Conservation (phyloP, 1,140 invertebrate genomes). For the Drosophila murphyi region DNA sequence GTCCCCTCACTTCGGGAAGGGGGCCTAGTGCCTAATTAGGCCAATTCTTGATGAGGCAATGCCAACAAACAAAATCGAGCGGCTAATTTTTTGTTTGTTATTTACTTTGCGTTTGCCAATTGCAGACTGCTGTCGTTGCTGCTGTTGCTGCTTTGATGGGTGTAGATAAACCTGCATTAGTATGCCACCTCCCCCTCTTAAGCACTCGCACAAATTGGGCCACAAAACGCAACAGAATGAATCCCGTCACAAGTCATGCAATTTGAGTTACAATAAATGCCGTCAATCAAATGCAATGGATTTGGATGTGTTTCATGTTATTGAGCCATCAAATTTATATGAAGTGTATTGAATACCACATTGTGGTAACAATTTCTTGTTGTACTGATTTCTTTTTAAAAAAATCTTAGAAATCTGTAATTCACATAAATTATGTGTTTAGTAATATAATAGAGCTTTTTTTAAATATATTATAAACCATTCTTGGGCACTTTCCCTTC, state of each 20-base stretch:
- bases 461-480: too few relatives aligned
- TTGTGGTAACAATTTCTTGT: too few relatives aligned
- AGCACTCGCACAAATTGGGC: conserved; percentile 14
- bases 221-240: conserved; percentile 19
- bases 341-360: not conserved
- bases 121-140: conserved; percentile 37
- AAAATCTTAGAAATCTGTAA: too few relatives aligned
- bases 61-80: conserved; percentile 56
- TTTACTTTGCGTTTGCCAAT: conserved; percentile 58
- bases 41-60: conserved; percentile 69
- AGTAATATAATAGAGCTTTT: too few relatives aligned
- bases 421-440: too few relatives aligned
- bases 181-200: conserved; percentile 15
- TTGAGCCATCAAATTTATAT: not conserved
- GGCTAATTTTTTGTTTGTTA: conserved; percentile 68
- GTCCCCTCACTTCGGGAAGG: not conserved
- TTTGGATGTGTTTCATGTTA: not conserved
- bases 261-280: conserved; percentile 1
- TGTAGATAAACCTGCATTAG: not conserved
- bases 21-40: conserved; percentile 60
- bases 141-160: not conserved
- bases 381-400: too few relatives aligned
- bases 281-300: conserved; percentile 4
- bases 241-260: conserved; percentile 10
- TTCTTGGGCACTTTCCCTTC: not conserved